phyloP scores from a whole-genome alignment of 2,888 invertebrate species.

The Diachrysia chrysitis region DNA sequence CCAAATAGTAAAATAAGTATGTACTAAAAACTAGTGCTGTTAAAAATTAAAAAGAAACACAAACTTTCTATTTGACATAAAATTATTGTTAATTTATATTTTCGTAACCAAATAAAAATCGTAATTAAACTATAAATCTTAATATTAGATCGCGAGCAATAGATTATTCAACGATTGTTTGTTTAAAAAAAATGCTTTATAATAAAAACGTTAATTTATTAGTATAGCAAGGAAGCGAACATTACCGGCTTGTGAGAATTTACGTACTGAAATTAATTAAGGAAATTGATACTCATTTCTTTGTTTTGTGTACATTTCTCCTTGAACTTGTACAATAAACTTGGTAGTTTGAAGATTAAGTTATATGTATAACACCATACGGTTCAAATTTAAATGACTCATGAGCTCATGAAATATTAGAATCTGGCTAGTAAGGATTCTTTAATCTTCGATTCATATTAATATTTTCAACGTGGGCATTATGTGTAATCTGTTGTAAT shows the following conservation, averaged over 20 bases:
- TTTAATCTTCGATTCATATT: not conserved
- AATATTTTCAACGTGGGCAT: not conserved
- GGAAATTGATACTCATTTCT: constrained; percentile 35
- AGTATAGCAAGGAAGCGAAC: constrained; percentile 30
- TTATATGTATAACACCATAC: not conserved
- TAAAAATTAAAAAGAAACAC: too few relatives aligned
- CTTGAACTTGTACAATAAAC: constrained; percentile 30
- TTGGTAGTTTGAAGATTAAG: not conserved
- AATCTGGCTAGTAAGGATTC: constrained; percentile 21
- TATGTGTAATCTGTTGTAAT: not conserved
- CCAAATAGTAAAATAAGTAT: too few relatives aligned
- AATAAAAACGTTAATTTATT: constrained; percentile 29
- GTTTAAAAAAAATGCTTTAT: constrained; percentile 16
- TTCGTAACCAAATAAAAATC: too few relatives aligned
- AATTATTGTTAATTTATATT: too few relatives aligned
- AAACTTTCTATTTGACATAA: too few relatives aligned
- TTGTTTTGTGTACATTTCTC: constrained; percentile 27
- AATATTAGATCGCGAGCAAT: not conserved
- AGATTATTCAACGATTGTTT: constrained; percentile 16
- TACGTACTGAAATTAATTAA: constrained; percentile 36
- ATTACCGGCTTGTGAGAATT: constrained; percentile 27
- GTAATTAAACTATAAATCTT: not conserved
- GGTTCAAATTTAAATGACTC: not conserved
- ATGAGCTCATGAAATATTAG: not conserved
- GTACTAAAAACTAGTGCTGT: too few relatives aligned